These are phyloP conservation scores for Corydoras maculifer DNA, from an alignment of 2,113 vertebrate species.

Conservation along the genomic window DNA sequence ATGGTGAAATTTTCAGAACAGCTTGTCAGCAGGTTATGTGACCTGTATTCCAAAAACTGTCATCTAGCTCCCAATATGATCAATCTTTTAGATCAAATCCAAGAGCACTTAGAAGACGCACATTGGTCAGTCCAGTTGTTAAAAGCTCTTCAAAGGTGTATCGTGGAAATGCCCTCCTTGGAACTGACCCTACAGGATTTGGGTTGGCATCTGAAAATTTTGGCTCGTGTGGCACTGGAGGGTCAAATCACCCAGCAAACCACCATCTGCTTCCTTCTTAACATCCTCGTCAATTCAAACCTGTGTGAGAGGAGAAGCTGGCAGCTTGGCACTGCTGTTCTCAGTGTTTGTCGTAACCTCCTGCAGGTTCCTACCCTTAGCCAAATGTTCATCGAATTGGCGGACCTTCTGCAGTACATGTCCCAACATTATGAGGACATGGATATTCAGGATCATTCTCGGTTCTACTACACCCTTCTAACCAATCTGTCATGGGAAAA, in stretches of 20 bases:
- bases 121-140: slow-evolving; percentile 61
- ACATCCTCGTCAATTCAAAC: slow-evolving; percentile 49
- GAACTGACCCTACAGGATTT: slow-evolving; percentile 53
- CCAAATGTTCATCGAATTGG: slow-evolving; percentile 57
- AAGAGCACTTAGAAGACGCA: slow-evolving; percentile 55
- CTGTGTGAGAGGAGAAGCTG: slow-evolving; percentile 58
- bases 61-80: slow-evolving; percentile 73
- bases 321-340: slow-evolving; percentile 68
- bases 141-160: slow-evolving; percentile 57
- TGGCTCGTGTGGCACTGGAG: slow-evolving; percentile 69
- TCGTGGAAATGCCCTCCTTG: slow-evolving; percentile 49
- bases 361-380: slow-evolving; percentile 63
- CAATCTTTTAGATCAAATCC: slow-evolving; percentile 65
- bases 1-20: slow-evolving; percentile 48
- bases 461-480: slow-evolving; percentile 80
- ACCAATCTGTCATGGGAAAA: slow-evolving; percentile 74
- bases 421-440: slow-evolving; percentile 63
- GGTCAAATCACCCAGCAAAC: slow-evolving; percentile 53
- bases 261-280: slow-evolving; percentile 63
- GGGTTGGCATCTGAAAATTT: slow-evolving; percentile 70
- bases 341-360: slow-evolving; percentile 68
- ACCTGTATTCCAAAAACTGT: slow-evolving; percentile 66
- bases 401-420: slow-evolving; percentile 70
- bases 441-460: slow-evolving; percentile 76
- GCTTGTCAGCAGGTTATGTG: slow-evolving; percentile 58